Percentiles rank a stretch among this genome's conserved stretches.
phyloP scores from a whole-genome alignment of 2,888 invertebrate species.

The Altica lythri region DNA sequence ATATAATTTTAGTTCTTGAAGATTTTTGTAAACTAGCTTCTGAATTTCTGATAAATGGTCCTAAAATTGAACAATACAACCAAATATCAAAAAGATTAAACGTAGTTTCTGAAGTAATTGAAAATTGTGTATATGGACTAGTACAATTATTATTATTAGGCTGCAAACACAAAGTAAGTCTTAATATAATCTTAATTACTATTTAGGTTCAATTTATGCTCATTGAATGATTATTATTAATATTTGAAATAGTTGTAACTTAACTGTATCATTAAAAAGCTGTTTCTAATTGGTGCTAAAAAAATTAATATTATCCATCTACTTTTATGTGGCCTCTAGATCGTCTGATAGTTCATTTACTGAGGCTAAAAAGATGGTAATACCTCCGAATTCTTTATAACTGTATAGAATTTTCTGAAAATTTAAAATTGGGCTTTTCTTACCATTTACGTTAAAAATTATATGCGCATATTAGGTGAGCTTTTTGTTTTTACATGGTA shows the following conservation, averaged over 20 bases:
- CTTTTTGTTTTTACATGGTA: too few relatives aligned
- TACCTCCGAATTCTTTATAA: too few relatives aligned
- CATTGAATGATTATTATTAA: background rate
- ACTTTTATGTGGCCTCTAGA: too few relatives aligned
- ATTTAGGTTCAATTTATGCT: background rate
- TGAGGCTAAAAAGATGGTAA: too few relatives aligned
- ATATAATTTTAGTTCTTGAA: slow-evolving; percentile 66
- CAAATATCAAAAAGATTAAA: slow-evolving; percentile 69
- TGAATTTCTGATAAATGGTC: slow-evolving; percentile 70
- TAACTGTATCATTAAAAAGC: background rate
- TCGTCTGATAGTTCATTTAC: too few relatives aligned
- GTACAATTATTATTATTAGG: slow-evolving; percentile 74
- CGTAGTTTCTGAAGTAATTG: slow-evolving; percentile 61
- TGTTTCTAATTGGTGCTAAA: slow-evolving; percentile 1
- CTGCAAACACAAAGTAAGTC: slow-evolving; percentile 69
- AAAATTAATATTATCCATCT: too few relatives aligned
- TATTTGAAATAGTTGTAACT: background rate
- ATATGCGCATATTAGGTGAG: too few relatives aligned
- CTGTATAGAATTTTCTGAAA: too few relatives aligned
- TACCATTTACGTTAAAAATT: too few relatives aligned
- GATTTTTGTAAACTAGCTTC: slow-evolving; percentile 73
- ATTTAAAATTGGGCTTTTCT: too few relatives aligned
- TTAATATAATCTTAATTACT: slow-evolving; percentile 3
- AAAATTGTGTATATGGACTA: slow-evolving; percentile 72
- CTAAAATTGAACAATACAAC: slow-evolving; percentile 65